These are phyloP conservation scores for Melanotaenia boesemani DNA, from an alignment of 2,797 vertebrate genomes.

Conservation along the genomic window DNA sequence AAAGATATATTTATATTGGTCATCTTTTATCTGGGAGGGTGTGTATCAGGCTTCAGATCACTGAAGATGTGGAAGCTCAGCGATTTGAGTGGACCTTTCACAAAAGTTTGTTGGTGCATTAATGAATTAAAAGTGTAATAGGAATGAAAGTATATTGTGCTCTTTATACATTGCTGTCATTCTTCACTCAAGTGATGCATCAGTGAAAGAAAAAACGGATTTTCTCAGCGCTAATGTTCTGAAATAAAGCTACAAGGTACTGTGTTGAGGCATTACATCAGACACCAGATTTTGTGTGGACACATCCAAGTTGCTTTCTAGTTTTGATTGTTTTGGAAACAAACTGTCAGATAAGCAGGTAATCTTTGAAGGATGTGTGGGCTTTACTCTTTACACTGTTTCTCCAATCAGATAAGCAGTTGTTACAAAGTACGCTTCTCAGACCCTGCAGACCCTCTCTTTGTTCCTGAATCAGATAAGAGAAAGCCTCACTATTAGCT, in stretches of 20 bases:
- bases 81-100: not conserved
- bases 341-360: slow-evolving; percentile 52
- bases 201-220: not conserved
- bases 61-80: too few species aligned
- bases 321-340: slow-evolving; percentile 33
- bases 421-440: slow-evolving; percentile 61
- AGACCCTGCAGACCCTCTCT: slow-evolving; percentile 63
- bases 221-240: not conserved
- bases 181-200: not conserved
- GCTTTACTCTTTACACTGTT: slow-evolving; percentile 45
- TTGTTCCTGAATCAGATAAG: slow-evolving; percentile 76
- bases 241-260: not conserved
- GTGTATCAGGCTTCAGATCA: not conserved
- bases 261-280: not conserved
- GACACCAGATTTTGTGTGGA: not conserved
- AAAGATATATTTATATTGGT: not conserved
- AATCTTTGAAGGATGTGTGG: slow-evolving; percentile 56
- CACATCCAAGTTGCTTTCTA: slow-evolving; percentile 9
- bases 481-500: slow-evolving; percentile 60
- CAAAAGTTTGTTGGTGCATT: not conserved
- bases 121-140: not conserved
- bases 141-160: not conserved
- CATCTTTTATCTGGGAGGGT: not conserved
- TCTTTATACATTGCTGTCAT: not conserved
- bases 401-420: slow-evolving; percentile 72